phyloP scores from a whole-genome alignment of 2,113 vertebrate species.

The Micronycteris hirsuta region DNA sequence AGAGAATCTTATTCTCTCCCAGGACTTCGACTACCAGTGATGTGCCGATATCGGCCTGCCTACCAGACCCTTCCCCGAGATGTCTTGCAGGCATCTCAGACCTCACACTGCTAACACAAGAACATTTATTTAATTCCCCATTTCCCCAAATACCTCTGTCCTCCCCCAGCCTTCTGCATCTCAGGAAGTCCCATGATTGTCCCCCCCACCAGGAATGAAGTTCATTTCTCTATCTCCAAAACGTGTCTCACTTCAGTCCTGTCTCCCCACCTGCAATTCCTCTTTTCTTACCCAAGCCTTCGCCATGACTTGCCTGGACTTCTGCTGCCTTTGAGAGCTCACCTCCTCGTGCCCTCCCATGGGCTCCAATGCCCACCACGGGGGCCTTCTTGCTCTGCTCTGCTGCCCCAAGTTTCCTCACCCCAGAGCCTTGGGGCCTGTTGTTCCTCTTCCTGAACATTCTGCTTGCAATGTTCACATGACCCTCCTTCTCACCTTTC shows the following conservation, averaged over 20 bases:
- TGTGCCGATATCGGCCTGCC: no score
- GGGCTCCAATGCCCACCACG: not conserved
- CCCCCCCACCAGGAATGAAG: not conserved
- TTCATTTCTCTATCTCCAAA: not conserved
- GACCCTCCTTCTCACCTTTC: not conserved
- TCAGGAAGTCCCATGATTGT: not conserved
- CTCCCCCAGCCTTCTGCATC: not conserved
- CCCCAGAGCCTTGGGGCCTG: rapidly evolving
- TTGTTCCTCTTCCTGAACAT: not conserved
- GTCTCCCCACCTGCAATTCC: not conserved
- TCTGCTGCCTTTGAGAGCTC: not conserved
- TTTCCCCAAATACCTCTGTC: not conserved
- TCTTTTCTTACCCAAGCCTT: not conserved
- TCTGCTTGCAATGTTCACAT: not conserved
- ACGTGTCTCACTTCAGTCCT: not conserved
- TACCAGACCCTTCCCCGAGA: no score
- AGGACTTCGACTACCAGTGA: no score
- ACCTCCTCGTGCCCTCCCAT: rapidly evolving
- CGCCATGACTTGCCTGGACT: not conserved
- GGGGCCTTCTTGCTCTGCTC: not conserved
- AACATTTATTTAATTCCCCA: not conserved
- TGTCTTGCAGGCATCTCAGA: not conserved
- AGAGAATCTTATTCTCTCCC: not conserved
- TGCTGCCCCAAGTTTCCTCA: not conserved
- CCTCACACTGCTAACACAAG: not conserved